Conservation (phyloP, 2,888 invertebrate species). For the Xylota segnis region DNA sequence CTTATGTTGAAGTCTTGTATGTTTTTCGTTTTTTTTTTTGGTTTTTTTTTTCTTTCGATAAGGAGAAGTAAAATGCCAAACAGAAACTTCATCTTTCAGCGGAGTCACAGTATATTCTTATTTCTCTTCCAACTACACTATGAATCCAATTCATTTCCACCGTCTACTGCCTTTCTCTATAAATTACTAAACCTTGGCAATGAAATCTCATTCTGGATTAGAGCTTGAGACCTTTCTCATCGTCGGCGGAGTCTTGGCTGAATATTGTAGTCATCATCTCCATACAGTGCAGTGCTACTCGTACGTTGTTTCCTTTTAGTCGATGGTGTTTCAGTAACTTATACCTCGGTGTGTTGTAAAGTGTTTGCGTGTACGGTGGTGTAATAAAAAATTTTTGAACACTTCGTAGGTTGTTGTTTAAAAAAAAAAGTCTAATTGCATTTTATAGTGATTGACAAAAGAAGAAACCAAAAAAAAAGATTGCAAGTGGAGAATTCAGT, state of each 20-base stretch:
- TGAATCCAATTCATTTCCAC: constrained; percentile 65
- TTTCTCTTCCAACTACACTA: constrained; percentile 65
- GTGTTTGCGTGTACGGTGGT: constrained; percentile 4
- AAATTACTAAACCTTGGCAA: constrained; percentile 84
- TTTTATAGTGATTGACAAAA: neutral
- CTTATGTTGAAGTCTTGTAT: constrained; percentile 47
- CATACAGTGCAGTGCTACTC: constrained; percentile 25
- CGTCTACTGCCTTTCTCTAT: constrained; percentile 84
- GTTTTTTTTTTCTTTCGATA: constrained; percentile 40
- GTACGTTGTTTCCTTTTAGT: constrained; percentile 5
- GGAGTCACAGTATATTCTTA: constrained; percentile 65
- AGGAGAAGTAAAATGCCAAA: constrained; percentile 56
- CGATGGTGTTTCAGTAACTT: constrained; percentile 6
- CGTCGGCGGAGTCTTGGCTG: constrained; percentile 71
- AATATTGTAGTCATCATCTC: constrained; percentile 29
- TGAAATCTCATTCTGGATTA: constrained; percentile 84
- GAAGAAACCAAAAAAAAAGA: constrained; percentile 1
- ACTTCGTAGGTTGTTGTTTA: neutral
- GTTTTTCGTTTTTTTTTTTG: constrained; percentile 41
- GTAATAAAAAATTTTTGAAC: constrained; percentile 12
- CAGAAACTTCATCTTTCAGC: constrained; percentile 61
- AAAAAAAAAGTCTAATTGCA: neutral
- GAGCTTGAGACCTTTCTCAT: constrained; percentile 83
- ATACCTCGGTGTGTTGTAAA: neutral
- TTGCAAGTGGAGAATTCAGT: neutral